These are phyloP conservation scores for Dastarcus helophoroides DNA, from an alignment of 2,888 invertebrate genomes.

Conservation along the genomic window DNA sequence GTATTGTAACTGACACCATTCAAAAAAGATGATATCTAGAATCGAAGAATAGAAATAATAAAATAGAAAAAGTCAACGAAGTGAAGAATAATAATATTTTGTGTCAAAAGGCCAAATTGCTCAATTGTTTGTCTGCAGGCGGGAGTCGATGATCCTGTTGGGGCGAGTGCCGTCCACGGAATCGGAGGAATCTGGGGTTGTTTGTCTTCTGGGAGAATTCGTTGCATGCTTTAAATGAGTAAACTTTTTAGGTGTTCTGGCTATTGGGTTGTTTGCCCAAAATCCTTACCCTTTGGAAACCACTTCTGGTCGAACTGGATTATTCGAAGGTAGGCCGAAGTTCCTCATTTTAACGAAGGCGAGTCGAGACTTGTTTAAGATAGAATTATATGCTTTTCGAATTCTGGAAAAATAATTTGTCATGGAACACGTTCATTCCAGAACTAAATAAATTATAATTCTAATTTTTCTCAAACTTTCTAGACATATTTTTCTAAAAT, in stretches of 20 bases:
- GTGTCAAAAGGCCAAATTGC: constrained; percentile 3
- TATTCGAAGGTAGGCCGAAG: constrained; percentile 53
- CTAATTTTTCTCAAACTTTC: too few relatives aligned
- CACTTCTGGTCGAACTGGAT: constrained; percentile 62
- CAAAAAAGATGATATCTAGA: too few relatives aligned
- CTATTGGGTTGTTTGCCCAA: constrained; percentile 82
- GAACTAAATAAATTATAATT: too few relatives aligned
- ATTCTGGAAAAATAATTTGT: too few relatives aligned
- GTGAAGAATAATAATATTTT: neutral
- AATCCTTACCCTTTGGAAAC: constrained; percentile 71
- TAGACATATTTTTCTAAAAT: too few relatives aligned
- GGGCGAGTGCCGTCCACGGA: constrained; percentile 83
- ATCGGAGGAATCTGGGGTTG: constrained; percentile 65
- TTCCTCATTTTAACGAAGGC: too few relatives aligned
- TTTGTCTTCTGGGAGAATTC: too few relatives aligned
- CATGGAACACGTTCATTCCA: too few relatives aligned
- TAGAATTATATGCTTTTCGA: too few relatives aligned
- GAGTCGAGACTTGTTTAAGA: too few relatives aligned
- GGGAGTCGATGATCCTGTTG: constrained; percentile 82
- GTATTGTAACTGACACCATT: too few relatives aligned
- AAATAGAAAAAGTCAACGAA: neutral
- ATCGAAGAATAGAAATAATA: too few relatives aligned
- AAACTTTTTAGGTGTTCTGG: constrained; percentile 56
- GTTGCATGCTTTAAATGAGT: neutral
- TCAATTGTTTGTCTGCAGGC: constrained; percentile 31